Conservation (phyloP, 2,113 vertebrate species). For the Hippocampus mohnikei region DNA sequence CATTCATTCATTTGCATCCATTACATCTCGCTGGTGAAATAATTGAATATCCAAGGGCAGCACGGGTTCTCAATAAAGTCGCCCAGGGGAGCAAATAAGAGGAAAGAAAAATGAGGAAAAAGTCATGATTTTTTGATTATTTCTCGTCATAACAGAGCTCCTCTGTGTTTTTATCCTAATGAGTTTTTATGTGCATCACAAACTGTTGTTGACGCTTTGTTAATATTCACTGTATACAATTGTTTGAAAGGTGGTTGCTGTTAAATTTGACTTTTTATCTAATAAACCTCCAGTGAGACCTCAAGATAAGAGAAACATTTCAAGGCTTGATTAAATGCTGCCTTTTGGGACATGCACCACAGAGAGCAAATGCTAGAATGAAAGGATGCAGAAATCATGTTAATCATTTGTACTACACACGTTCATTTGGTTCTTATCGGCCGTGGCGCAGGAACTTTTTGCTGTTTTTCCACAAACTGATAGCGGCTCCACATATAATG, state of each 20-base stretch:
- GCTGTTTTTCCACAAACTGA: not conserved
- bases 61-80: slow-evolving; percentile 57
- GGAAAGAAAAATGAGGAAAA: slow-evolving; percentile 47
- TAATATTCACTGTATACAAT: slow-evolving; percentile 27
- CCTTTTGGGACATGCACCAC: slow-evolving; percentile 4
- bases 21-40: slow-evolving; percentile 51
- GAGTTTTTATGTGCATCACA: not conserved
- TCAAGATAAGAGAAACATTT: slow-evolving; percentile 8
- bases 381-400: not conserved
- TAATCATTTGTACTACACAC: not conserved
- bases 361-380: not conserved
- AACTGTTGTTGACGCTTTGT: slow-evolving; percentile 8
- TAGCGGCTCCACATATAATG: not conserved
- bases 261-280: slow-evolving; percentile 23
- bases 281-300: slow-evolving; percentile 23
- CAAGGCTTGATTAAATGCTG: slow-evolving; percentile 16
- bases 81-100: slow-evolving; percentile 41
- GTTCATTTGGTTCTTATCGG: not conserved
- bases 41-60: slow-evolving; percentile 63
- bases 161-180: slow-evolving; percentile 26
- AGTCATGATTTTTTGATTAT: slow-evolving; percentile 37
- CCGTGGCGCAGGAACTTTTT: not conserved
- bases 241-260: not conserved
- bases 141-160: slow-evolving; percentile 40
- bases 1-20: slow-evolving; percentile 54